A percentile compares a stretch with the other conserved stretches of the same genome.
These are phyloP conservation scores for Onchidella celtica DNA, from an alignment of 2,888 invertebrate species.

Conservation along the genomic window DNA sequence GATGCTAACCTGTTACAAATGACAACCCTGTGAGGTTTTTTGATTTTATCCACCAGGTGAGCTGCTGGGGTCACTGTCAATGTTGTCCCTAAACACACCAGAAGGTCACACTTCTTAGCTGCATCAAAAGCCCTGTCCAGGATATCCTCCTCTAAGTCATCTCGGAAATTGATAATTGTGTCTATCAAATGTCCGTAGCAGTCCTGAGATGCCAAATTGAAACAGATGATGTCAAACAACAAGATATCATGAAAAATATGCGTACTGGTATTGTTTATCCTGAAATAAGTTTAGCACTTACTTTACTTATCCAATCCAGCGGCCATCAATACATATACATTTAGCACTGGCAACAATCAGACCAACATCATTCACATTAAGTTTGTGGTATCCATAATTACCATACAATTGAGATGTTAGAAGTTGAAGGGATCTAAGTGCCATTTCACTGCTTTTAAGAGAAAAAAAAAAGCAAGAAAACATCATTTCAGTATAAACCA, in stretches of 20 bases:
- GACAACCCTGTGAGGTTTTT: constrained; percentile 61
- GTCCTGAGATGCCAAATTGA: constrained; percentile 54
- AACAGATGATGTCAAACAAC: neutral
- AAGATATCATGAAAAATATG: neutral
- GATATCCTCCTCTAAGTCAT: constrained; percentile 69
- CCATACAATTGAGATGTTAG: no score
- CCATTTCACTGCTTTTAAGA: no score
- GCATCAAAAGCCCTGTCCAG: constrained; percentile 62
- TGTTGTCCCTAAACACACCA: constrained; percentile 76
- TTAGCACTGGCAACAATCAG: no score
- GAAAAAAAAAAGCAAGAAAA: no score
- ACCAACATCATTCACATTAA: no score
- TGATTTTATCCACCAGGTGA: constrained; percentile 66
- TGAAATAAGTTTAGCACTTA: no score
- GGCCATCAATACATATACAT: no score
- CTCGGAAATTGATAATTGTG: constrained; percentile 77
- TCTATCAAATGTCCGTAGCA: constrained; percentile 72
- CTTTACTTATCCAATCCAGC: no score
- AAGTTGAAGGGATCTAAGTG: no score
- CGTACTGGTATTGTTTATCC: neutral
- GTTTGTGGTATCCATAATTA: no score
- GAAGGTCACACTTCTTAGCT: constrained; percentile 67
- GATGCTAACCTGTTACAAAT: constrained; percentile 75
- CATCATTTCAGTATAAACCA: no score
- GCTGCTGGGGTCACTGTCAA: constrained; percentile 77